Evolutionary conservation across 1,140 invertebrate species (phyloP).

Genomic region (Drosophila lini): DNA sequence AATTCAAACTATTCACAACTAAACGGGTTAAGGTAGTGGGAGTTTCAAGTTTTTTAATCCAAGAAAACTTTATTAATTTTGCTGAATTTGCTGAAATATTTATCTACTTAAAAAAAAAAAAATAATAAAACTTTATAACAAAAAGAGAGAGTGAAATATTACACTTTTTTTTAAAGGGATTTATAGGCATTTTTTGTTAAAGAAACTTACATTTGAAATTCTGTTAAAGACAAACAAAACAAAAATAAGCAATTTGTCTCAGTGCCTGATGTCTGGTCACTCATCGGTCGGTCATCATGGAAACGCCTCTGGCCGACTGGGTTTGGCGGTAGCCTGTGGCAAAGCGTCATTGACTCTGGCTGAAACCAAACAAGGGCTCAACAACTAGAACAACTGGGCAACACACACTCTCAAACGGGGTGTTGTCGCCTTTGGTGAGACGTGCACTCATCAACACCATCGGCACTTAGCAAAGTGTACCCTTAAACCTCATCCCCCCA

Average conservation of each 20-base stretch:
- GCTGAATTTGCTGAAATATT: no score
- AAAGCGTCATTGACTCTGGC: conserved; percentile 30
- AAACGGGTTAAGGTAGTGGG: no score
- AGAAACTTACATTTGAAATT: no score
- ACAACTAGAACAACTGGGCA: conserved; percentile 31
- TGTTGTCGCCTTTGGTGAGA: conserved; percentile 5
- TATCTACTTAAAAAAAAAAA: no score
- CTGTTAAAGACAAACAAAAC: no score
- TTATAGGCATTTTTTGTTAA: no score
- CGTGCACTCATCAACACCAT: conserved; percentile 23
- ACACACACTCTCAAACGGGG: not conserved
- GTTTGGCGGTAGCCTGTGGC: conserved; percentile 26
- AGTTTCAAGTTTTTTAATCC: no score
- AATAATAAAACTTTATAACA: no score
- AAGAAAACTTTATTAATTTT: no score
- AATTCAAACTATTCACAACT: no score
- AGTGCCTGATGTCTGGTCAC: conserved; percentile 1
- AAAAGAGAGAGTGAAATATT: no score
- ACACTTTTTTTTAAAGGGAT: no score
- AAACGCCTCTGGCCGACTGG: conserved; percentile 22
- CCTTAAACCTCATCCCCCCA: not conserved
- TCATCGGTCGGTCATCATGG: conserved; percentile 19
- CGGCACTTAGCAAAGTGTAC: conserved; percentile 6
- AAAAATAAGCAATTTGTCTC: not conserved
- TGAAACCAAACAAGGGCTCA: conserved; percentile 49